phyloP scores from a whole-genome alignment of 2,888 invertebrate genomes.

The Gibbula magus region DNA sequence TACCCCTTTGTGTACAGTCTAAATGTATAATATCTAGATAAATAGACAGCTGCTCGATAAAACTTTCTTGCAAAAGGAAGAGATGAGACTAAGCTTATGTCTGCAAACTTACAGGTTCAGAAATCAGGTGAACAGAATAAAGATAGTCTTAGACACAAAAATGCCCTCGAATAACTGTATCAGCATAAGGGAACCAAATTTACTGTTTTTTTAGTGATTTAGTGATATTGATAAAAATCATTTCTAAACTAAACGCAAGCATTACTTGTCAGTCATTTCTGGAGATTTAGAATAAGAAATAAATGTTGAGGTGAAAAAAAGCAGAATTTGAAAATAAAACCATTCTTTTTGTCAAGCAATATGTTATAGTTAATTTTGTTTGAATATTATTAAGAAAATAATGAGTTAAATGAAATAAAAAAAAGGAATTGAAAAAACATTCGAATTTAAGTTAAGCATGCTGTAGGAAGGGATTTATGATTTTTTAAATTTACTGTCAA shows the following conservation, averaged over 20 bases:
- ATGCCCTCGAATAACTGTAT: not conserved
- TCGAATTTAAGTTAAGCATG: no score
- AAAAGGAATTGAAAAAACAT: no score
- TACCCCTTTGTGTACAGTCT: no score
- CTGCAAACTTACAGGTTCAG: not conserved
- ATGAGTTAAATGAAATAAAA: not conserved
- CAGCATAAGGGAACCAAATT: not conserved
- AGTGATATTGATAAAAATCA: not conserved
- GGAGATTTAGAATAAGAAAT: no score
- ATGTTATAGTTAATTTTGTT: no score
- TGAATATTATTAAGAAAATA: not conserved
- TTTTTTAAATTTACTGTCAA: no score
- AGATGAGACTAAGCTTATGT: constrained; percentile 7
- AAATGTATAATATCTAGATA: no score
- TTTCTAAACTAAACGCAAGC: not conserved
- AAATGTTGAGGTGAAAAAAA: no score
- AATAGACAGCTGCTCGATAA: not conserved
- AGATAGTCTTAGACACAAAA: not conserved
- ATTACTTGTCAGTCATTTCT: no score
- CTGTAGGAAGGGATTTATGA: no score
- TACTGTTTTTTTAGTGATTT: not conserved
- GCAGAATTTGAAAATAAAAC: not conserved
- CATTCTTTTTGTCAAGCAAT: not conserved
- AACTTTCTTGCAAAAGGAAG: constrained; percentile 4
- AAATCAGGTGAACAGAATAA: not conserved